Conservation (phyloP, 2,113 vertebrate species). For the Tiliqua scincoides region DNA sequence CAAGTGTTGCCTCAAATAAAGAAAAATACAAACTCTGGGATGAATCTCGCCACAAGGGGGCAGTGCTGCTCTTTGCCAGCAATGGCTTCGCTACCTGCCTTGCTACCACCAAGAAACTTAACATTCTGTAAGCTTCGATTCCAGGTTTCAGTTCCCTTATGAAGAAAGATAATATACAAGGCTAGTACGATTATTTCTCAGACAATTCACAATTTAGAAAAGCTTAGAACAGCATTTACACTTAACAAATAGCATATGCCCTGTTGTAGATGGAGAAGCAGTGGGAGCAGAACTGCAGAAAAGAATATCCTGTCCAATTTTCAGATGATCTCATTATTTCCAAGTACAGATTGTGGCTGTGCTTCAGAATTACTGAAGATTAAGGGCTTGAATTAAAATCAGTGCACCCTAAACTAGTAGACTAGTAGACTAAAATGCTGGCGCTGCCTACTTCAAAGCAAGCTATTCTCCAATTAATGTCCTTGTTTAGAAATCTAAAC, state of each 20-base stretch:
- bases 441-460: neutral
- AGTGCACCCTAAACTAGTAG: neutral
- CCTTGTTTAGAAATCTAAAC: neutral
- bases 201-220: neutral
- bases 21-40: neutral
- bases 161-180: neutral
- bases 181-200: neutral
- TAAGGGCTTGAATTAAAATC: neutral
- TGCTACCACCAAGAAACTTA: neutral
- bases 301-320: neutral
- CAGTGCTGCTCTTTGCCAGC: constrained; percentile 58
- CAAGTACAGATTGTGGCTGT: neutral
- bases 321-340: neutral
- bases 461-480: neutral
- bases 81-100: fast-evolving
- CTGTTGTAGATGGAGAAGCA: neutral
- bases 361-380: neutral
- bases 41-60: constrained; percentile 47
- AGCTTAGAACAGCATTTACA: constrained; percentile 2
- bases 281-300: neutral
- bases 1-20: neutral
- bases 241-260: neutral
- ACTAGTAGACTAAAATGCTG: constrained; percentile 5
- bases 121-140: fast-evolving
- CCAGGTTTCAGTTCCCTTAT: neutral